Evolutionary conservation across 2,113 vertebrate species (phyloP).

Genomic region (Mus spicilegus): DNA sequence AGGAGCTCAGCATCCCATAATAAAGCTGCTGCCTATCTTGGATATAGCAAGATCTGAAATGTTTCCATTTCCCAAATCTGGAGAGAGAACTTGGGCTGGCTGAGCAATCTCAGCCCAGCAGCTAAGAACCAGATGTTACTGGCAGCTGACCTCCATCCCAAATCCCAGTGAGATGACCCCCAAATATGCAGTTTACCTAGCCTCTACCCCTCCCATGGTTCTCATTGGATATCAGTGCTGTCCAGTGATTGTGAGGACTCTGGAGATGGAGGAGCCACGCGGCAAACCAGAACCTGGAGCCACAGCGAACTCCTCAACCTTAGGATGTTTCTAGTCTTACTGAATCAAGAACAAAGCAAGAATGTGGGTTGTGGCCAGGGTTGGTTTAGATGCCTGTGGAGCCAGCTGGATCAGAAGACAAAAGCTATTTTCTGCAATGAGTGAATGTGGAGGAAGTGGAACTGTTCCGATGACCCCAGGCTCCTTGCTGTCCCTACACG

Average conservation of each 20-base stretch:
- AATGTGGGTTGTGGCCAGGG: neutral
- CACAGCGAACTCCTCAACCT: neutral
- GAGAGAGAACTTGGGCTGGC: neutral
- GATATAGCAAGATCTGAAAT: neutral
- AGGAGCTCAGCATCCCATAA: neutral
- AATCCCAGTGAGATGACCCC: neutral
- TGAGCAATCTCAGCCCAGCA: neutral
- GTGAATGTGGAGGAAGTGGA: neutral
- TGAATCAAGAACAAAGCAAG: neutral
- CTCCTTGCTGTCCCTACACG: fast-evolving
- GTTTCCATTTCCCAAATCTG: neutral
- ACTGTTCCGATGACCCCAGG: neutral
- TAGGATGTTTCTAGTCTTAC: neutral
- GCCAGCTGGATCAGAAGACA: neutral
- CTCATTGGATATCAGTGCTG: neutral
- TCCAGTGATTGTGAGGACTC: neutral
- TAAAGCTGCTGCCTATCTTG: neutral
- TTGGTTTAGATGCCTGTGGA: neutral
- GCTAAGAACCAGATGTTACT: neutral
- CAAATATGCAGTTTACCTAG: neutral
- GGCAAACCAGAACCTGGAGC: neutral
- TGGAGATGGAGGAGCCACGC: neutral
- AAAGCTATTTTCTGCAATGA: neutral
- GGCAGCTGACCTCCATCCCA: neutral
- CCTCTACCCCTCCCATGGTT: too few species aligned